Evolutionary conservation across 2,797 vertebrate genomes (phyloP).

Genomic region (Limosa lapponica): DNA sequence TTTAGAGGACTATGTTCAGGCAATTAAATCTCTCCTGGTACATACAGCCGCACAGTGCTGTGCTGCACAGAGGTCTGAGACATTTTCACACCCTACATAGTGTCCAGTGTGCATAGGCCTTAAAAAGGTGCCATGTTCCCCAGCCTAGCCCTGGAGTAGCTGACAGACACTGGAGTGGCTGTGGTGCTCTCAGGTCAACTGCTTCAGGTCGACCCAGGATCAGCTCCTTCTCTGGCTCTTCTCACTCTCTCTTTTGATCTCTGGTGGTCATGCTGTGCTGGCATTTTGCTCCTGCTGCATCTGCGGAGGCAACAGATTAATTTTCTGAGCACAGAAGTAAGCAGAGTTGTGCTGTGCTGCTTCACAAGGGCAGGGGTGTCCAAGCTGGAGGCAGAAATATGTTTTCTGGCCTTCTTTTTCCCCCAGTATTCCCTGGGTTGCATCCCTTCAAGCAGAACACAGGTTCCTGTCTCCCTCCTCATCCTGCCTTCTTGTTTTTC

Average conservation of each 20-base stretch:
- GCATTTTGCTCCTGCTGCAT: not conserved
- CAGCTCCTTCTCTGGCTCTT: not conserved
- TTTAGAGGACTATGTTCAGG: not conserved
- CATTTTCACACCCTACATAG: not conserved
- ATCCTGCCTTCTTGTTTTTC: not conserved
- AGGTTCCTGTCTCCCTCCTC: not conserved
- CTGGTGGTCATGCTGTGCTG: not conserved
- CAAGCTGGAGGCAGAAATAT: fast-evolving
- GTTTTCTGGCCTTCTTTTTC: not conserved
- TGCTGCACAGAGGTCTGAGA: not conserved
- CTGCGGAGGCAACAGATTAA: not conserved
- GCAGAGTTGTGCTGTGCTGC: not conserved
- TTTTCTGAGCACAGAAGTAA: not conserved
- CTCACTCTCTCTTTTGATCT: not conserved
- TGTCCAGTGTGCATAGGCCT: not conserved
- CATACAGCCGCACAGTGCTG: not conserved
- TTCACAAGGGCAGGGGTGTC: not conserved
- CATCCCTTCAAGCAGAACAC: not conserved
- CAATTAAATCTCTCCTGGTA: not conserved
- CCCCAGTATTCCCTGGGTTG: not conserved
- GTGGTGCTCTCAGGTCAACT: not conserved
- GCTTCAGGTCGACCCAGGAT: not conserved
- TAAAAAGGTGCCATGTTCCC: not conserved
- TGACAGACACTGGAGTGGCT: not conserved
- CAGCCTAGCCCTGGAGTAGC: not conserved